Evolutionary conservation across 1,140 invertebrate species (phyloP).

Genomic region (Zophobas morio): DNA sequence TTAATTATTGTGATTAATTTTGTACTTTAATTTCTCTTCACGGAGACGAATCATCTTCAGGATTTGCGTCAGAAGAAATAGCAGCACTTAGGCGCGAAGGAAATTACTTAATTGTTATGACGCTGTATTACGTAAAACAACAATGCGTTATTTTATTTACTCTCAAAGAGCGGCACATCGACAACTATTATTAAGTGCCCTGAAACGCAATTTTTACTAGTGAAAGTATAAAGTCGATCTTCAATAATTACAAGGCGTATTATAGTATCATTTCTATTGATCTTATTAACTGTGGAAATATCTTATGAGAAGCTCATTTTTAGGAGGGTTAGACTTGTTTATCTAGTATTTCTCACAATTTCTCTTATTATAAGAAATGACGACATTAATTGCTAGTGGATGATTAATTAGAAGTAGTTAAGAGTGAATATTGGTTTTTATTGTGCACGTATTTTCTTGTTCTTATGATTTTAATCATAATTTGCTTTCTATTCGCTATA

Average conservation of each 20-base stretch:
- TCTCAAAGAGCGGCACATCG: neutral
- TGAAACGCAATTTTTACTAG: conserved; percentile 24
- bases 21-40: conserved; percentile 17
- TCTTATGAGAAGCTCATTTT: neutral
- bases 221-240: conserved; percentile 18
- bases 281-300: conserved; percentile 2
- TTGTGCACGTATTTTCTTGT: neutral
- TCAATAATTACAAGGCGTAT: conserved; percentile 1
- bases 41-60: neutral
- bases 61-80: neutral
- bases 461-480: neutral
- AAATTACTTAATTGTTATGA: conserved; percentile 35
- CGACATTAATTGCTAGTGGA: neutral
- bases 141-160: conserved; percentile 15
- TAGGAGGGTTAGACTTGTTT: conserved; percentile 7
- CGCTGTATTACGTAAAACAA: conserved; percentile 22
- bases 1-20: neutral
- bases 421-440: conserved; percentile 4
- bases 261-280: neutral
- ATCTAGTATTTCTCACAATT: conserved; percentile 15
- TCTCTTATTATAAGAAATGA: neutral
- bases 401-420: neutral
- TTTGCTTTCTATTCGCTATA: neutral
- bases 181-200: conserved; percentile 5
- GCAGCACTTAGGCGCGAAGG: neutral